These are phyloP conservation scores for Hesperophylax magnus DNA, from an alignment of 1,140 invertebrate species.

Conservation along the genomic window DNA sequence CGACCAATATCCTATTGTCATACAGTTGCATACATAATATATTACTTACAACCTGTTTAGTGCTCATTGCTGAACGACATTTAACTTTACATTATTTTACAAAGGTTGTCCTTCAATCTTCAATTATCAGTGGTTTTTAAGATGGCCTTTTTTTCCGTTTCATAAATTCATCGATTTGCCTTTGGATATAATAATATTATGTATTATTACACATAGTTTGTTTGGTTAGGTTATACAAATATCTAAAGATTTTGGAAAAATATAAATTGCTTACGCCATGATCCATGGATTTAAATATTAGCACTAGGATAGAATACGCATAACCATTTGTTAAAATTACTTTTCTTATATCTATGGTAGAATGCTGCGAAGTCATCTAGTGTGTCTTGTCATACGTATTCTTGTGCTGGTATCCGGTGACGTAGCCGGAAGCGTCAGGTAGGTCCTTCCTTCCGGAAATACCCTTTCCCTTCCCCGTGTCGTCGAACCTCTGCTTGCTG, in stretches of 20 bases:
- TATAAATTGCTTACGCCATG: constrained; percentile 32
- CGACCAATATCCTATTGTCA: no score
- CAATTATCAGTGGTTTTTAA: no score
- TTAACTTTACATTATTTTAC: no score
- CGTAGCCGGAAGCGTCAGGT: constrained; percentile 86
- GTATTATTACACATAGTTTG: no score
- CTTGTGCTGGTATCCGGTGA: constrained; percentile 91
- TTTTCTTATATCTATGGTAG: not conserved
- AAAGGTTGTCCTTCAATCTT: no score
- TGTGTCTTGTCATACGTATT: constrained; percentile 78
- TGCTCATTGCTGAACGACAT: no score
- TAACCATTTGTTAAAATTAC: constrained; percentile 15
- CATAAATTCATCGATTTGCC: no score
- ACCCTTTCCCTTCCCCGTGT: constrained; percentile 89
- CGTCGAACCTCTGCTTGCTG: constrained; percentile 91
- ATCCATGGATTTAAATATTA: constrained; percentile 10
- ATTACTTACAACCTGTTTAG: no score
- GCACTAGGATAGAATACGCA: not conserved
- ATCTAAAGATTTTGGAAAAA: constrained; percentile 34
- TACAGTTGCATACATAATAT: no score
- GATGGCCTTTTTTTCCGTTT: no score
- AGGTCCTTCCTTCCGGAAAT: constrained; percentile 88
- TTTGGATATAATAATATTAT: no score
- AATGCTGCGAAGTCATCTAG: constrained; percentile 59
- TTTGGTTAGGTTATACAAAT: not conserved